phyloP scores from a whole-genome alignment of 2,797 vertebrate species.

The Takifugu rubripes region DNA sequence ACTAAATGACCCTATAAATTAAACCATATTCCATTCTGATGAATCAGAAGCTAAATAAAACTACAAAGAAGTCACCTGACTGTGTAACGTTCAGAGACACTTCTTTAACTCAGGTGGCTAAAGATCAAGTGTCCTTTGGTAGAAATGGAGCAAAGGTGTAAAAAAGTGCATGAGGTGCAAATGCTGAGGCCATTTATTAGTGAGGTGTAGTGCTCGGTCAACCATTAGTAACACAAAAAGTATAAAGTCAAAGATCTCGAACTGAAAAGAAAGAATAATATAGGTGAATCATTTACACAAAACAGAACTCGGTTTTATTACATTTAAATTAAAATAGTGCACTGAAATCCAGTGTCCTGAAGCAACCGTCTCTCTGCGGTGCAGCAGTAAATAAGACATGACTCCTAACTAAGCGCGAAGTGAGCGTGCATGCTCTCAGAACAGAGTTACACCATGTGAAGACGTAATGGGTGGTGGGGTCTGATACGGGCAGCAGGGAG shows the following conservation, averaged over 20 bases:
- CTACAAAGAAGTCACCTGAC: constrained; percentile 34
- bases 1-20: constrained; percentile 22
- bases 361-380: constrained; percentile 60
- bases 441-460: no score
- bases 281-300: constrained; percentile 30
- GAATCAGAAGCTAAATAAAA: constrained; percentile 1
- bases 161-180: constrained; percentile 60
- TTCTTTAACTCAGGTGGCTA: constrained; percentile 46
- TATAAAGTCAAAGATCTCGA: constrained; percentile 33
- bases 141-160: constrained; percentile 31
- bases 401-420: constrained; percentile 47
- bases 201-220: constrained; percentile 42
- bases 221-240: constrained; percentile 19
- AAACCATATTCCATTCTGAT: constrained; percentile 59
- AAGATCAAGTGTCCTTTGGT: constrained; percentile 51
- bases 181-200: constrained; percentile 50
- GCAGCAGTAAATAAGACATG: constrained; percentile 62
- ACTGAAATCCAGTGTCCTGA: constrained; percentile 53
- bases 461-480: constrained; percentile 37
- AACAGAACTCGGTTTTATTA: constrained; percentile 31
- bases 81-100: constrained; percentile 28
- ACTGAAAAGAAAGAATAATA: constrained; percentile 29
- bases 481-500: constrained; percentile 23
- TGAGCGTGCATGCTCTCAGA: neutral
- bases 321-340: constrained; percentile 32